These are phyloP conservation scores for Rhinogobio ventralis DNA, from an alignment of 2,797 vertebrate genomes.

Conservation along the genomic window DNA sequence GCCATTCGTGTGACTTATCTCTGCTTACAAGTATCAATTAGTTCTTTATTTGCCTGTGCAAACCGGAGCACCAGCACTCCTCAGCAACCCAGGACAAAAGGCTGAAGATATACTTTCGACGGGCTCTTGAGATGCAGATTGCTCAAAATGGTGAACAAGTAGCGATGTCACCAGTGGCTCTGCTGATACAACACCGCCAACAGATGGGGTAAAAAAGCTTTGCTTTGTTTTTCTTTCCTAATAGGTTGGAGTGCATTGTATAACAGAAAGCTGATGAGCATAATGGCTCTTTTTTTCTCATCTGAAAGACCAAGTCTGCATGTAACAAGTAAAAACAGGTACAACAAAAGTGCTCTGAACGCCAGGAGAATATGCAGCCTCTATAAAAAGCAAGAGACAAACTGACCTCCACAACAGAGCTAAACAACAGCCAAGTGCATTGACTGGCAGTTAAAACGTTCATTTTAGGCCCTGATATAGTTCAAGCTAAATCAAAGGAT, in stretches of 20 bases:
- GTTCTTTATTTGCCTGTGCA: constrained; percentile 50
- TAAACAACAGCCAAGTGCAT: constrained; percentile 45
- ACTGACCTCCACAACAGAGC: constrained; percentile 69
- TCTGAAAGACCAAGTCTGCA: constrained; percentile 24
- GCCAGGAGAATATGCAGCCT: constrained; percentile 48
- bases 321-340: constrained; percentile 19
- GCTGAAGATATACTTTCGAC: background rate
- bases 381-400: constrained; percentile 72
- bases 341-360: constrained; percentile 40
- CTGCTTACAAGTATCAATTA: constrained; percentile 39
- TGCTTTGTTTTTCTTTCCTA: constrained; percentile 43
- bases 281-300: constrained; percentile 35
- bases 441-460: background rate
- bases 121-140: background rate
- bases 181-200: constrained; percentile 10
- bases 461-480: background rate
- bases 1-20: constrained; percentile 21
- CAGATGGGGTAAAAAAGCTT: background rate
- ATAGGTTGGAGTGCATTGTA: constrained; percentile 31
- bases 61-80: background rate
- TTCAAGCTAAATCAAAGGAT: background rate
- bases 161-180: constrained; percentile 41
- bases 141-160: constrained; percentile 32
- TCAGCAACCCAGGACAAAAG: constrained; percentile 36
- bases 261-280: constrained; percentile 36